Evolutionary conservation across 1,140 invertebrate species (phyloP).

Genomic region (Panagrolaimus sp.): DNA sequence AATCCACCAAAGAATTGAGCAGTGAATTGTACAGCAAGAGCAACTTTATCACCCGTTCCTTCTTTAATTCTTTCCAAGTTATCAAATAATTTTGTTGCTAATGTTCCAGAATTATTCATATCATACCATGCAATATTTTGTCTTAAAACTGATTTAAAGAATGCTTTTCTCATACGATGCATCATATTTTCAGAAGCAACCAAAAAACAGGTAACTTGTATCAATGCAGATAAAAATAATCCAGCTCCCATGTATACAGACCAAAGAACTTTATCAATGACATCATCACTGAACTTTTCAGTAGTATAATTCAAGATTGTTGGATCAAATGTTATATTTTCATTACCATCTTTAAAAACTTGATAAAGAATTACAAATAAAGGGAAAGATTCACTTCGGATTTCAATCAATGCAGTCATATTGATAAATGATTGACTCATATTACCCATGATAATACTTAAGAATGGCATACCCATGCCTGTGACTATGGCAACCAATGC

Average conservation of each 20-base stretch:
- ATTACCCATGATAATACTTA: slow-evolving; percentile 38
- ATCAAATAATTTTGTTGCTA: slow-evolving; percentile 77
- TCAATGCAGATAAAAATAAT: slow-evolving; percentile 37
- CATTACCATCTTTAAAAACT: no score
- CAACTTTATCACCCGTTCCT: slow-evolving; percentile 79
- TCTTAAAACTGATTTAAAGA: slow-evolving; percentile 70
- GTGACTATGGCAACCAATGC: slow-evolving; percentile 18
- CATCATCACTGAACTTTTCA: no score
- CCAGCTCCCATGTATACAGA: no score
- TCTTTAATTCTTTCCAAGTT: slow-evolving; percentile 79
- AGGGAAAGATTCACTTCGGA: no score
- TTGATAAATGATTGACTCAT: slow-evolving; percentile 31
- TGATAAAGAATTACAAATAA: no score
- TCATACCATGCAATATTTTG: slow-evolving; percentile 88
- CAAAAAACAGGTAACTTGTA: slow-evolving; percentile 58
- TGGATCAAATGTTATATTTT: no score
- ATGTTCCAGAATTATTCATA: slow-evolving; percentile 74
- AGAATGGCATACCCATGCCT: slow-evolving; percentile 28
- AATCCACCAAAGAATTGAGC: slow-evolving; percentile 42
- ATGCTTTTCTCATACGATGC: slow-evolving; percentile 68
- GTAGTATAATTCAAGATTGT: no score
- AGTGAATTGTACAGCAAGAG: slow-evolving; percentile 67
- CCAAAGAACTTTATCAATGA: no score
- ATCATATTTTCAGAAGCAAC: slow-evolving; percentile 64
- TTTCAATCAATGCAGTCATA: slow-evolving; percentile 19